Conservation (phyloP, 2,797 vertebrate species). For the Hipposideros larvatus region DNA sequence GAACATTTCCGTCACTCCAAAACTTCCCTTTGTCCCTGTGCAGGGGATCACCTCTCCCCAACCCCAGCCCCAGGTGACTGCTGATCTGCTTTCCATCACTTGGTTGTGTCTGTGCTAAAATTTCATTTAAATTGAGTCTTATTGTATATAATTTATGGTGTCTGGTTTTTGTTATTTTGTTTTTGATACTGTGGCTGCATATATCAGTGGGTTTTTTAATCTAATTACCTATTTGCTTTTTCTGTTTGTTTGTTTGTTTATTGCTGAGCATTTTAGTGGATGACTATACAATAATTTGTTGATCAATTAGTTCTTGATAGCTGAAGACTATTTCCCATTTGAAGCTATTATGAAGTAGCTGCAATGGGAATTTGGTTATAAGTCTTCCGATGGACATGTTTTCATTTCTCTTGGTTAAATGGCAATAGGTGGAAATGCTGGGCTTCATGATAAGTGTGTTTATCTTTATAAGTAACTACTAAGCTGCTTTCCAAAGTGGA, state of each 20-base stretch:
- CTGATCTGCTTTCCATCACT: background rate
- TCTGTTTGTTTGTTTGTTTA: background rate
- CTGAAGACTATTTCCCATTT: background rate
- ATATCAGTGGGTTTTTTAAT: background rate
- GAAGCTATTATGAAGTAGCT: background rate
- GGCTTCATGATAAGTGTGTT: background rate
- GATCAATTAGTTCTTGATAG: background rate
- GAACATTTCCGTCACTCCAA: background rate
- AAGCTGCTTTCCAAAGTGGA: background rate
- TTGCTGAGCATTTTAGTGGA: background rate
- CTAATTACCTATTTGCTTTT: no score
- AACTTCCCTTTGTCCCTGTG: background rate
- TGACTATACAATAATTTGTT: background rate
- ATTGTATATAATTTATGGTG: background rate
- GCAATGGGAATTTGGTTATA: background rate
- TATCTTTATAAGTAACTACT: background rate
- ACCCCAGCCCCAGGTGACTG: background rate
- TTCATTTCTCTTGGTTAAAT: background rate
- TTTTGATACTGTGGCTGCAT: background rate
- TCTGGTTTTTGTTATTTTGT: background rate
- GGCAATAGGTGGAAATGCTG: background rate
- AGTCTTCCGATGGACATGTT: background rate
- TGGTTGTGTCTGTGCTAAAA: background rate
- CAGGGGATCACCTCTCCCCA: background rate
- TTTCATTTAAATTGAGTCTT: background rate